phyloP scores from a whole-genome alignment of 2,797 vertebrate species.

The Notolabrus celidotus region DNA sequence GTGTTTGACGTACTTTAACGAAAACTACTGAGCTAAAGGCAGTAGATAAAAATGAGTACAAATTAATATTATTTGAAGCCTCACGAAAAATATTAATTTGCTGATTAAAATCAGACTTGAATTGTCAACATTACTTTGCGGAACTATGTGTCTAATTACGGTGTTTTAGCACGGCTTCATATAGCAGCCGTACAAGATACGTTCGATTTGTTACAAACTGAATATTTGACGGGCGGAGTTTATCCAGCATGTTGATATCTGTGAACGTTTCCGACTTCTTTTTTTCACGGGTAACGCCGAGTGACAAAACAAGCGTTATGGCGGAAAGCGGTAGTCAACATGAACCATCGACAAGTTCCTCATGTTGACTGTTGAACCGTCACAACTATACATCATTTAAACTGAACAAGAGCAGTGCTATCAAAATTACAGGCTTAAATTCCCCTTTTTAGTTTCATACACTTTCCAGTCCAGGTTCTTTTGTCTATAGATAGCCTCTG shows the following conservation, averaged over 20 bases:
- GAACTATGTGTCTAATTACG: constrained; percentile 15
- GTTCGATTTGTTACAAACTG: rapidly evolving
- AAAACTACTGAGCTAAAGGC: neutral
- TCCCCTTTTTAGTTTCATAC: rapidly evolving
- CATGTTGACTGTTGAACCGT: neutral
- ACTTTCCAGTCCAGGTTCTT: neutral
- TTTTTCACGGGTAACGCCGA: neutral
- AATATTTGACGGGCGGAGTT: constrained; percentile 42
- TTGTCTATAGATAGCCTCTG: neutral
- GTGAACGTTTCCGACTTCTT: rapidly evolving
- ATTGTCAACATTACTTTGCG: neutral
- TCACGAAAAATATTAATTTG: neutral
- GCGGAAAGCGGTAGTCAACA: neutral
- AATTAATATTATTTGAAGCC: neutral
- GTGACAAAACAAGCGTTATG: neutral
- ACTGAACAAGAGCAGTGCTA: neutral
- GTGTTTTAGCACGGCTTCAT: constrained; percentile 54
- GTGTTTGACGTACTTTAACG: neutral
- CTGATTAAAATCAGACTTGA: too few species aligned
- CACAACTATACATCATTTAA: neutral
- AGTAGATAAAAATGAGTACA: too few species aligned
- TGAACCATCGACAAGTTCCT: neutral
- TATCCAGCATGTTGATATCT: rapidly evolving
- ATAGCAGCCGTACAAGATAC: constrained; percentile 13
- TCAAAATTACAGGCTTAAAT: neutral